Evolutionary conservation across 1,140 invertebrate genomes (phyloP).

Genomic region (Trichoplusia ni): DNA sequence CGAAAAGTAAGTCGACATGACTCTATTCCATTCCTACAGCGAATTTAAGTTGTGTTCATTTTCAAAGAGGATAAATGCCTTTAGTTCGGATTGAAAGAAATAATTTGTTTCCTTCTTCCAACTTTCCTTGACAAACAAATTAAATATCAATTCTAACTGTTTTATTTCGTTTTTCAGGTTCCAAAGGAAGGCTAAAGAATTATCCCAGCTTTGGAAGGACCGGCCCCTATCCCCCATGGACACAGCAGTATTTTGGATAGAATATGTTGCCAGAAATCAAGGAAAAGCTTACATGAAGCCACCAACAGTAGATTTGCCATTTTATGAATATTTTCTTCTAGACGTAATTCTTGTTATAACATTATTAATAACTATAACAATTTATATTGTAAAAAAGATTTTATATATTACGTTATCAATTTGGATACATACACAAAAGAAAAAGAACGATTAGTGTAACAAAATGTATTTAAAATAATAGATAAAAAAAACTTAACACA

Average conservation of each 20-base stretch:
- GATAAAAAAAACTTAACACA: too few species aligned
- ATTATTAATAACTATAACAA: neutral
- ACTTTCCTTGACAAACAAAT: too few species aligned
- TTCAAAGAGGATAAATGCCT: too few species aligned
- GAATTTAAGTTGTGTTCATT: too few species aligned
- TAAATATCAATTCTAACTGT: neutral
- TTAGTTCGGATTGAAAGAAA: too few species aligned
- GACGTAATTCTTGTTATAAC: neutral
- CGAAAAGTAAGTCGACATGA: neutral
- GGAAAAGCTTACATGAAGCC: conserved; percentile 16
- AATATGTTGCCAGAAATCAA: conserved; percentile 43
- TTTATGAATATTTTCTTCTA: conserved; percentile 19
- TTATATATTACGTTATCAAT: too few species aligned
- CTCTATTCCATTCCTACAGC: too few species aligned
- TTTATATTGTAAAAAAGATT: neutral
- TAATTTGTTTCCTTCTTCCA: neutral
- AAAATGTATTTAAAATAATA: too few species aligned
- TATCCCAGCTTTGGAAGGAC: conserved; percentile 73
- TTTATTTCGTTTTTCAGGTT: conserved; percentile 19
- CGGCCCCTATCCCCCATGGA: conserved; percentile 67
- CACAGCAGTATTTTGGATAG: conserved; percentile 73
- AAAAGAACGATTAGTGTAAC: too few species aligned
- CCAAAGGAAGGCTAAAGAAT: conserved; percentile 53
- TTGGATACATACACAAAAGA: too few species aligned
- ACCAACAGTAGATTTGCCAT: conserved; percentile 10